Evolutionary conservation across 2,113 vertebrate genomes (phyloP).

Genomic region (Chaetorhynchus papuensis): DNA sequence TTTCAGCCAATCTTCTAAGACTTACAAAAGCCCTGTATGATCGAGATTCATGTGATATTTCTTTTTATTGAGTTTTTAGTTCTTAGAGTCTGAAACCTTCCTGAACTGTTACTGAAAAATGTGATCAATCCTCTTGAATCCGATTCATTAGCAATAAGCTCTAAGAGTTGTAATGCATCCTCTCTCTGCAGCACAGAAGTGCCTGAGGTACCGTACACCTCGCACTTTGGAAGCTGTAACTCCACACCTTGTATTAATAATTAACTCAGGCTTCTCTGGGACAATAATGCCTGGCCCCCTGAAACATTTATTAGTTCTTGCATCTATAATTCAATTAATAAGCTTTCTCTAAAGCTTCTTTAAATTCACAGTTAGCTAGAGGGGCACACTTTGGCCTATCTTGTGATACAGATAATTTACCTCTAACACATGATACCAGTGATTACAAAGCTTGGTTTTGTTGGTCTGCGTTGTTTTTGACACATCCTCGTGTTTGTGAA

Average conservation of each 20-base stretch:
- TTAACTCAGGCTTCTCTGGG: conserved; percentile 63
- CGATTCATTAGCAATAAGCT: not conserved
- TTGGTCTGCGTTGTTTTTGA: conserved; percentile 36
- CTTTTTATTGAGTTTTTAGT: not conserved
- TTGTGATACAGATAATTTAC: conserved; percentile 70
- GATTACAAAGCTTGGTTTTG: conserved; percentile 49
- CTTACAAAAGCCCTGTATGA: not conserved
- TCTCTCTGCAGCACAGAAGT: not conserved
- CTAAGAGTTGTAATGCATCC: conserved; percentile 51
- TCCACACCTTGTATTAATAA: conserved; percentile 70
- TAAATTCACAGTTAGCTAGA: conserved; percentile 67
- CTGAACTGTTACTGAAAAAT: conserved; percentile 59
- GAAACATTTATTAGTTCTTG: conserved; percentile 65
- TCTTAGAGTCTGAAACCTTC: conserved; percentile 3
- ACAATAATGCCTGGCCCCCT: conserved; percentile 61
- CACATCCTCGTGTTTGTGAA: conserved; percentile 28
- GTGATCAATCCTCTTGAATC: not conserved
- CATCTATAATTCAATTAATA: conserved; percentile 73
- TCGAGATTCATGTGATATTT: not conserved
- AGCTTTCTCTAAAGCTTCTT: conserved; percentile 58
- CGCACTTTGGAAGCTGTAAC: conserved; percentile 66
- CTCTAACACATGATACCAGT: conserved; percentile 43
- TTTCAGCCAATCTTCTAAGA: not conserved
- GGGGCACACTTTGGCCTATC: conserved; percentile 41
- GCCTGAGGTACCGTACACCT: conserved; percentile 6